Evolutionary conservation across 2,797 vertebrate species (phyloP), one percentile per base, ranked within the genome.

Genomic region (Acomys russatus): DNA sequence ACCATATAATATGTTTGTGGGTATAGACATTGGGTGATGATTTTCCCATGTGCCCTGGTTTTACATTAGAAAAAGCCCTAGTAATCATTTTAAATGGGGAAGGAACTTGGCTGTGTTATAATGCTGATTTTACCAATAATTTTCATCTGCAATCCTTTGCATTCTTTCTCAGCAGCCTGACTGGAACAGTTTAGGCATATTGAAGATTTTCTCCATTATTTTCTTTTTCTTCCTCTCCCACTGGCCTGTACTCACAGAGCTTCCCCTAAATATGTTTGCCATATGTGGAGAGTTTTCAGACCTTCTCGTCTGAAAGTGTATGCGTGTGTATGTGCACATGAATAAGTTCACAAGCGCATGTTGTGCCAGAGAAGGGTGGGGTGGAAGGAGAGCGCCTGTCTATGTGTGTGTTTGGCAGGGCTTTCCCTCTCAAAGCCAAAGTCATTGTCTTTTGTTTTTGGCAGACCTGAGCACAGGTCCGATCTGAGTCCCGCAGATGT

Each of bases 211-310:
- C 96, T 94, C 97, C 96, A 95, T 97, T 97, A 96, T 97, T 97
- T 98, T 96, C 96, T 96, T 97, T 98, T 96, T 97, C 94, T 97
- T 95, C 97, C 82, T 97, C 88, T 96, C 94, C 95, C 95, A 95
- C 93, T 95, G 93, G 91, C 95, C 95, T 91, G 94, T 97, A 89
- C 87, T 98, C 97, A 59, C 92, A 63, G 97, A 97, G 63, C 83
- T 98, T 96, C 94, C 92, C 93, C 97, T 97, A 91, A 88, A 96
- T 97, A 94, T 98, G 97, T 97, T 98, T 96, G 92, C 97, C 97
- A 98, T 94, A 97, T 97, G 96, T 98, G 96, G 77, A 49, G 88
- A 97, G 95, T 96, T 94, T 88, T 82, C 79, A 88, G 88, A 92
- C 38, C 61, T 79, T 94, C 44, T 64, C 89, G 96, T 97, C 93